Percentiles rank a stretch among this genome's conserved stretches.
Evolutionary conservation across 2,113 vertebrate genomes (phyloP).

Genomic region (Marcusenius ussheri): DNA sequence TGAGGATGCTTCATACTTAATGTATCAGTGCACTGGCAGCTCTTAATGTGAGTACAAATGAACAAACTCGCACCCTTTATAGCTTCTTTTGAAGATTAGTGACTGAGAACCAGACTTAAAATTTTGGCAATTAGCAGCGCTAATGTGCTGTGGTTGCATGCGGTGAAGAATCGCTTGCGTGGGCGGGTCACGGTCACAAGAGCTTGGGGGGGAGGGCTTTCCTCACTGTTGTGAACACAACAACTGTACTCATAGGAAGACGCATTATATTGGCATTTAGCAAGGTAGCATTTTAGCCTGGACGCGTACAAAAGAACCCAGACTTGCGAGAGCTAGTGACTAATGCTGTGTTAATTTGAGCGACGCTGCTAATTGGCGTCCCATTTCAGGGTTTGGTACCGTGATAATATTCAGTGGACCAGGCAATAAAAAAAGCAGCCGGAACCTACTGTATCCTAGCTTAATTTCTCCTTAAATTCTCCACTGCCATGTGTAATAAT

Average conservation of each 20-base stretch:
- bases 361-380: not conserved
- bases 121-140: not conserved
- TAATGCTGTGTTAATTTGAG: not conserved
- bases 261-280: not conserved
- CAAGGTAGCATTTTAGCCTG: not conserved
- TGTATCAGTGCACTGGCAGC: not conserved
- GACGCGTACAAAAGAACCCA: not conserved
- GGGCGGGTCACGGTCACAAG: not conserved
- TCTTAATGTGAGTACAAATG: not conserved
- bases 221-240: not conserved
- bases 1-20: not conserved
- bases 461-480: conserved; percentile 29
- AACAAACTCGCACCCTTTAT: not conserved
- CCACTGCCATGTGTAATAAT: conserved; percentile 37
- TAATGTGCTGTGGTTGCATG: not conserved
- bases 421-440: not conserved
- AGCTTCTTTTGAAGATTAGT: not conserved
- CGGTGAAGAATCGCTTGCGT: not conserved
- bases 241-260: not conserved
- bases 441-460: conserved; percentile 28
- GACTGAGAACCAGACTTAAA: not conserved
- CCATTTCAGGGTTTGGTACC: not conserved
- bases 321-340: not conserved
- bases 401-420: not conserved
- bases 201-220: not conserved